Base-by-base conservation (phyloP, 2,888 invertebrate species). In the Schizaphis graminum region DNA sequence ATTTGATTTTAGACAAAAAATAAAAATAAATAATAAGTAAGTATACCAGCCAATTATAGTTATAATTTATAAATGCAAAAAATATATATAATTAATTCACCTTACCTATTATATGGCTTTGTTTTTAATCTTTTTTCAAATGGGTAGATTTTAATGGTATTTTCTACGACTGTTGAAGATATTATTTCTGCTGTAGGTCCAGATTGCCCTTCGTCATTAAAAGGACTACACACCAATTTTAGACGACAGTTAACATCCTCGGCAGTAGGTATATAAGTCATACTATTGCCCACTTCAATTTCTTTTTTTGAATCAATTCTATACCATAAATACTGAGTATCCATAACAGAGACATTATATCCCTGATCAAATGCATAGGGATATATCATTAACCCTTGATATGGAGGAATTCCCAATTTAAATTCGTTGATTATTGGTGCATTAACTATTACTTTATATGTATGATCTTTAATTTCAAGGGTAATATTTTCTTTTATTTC, bases 121-220 rank as follows among this genome's bases (percentile, higher is more conserved):
- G 13, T 77, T 47, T 87, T 96, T 95, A 98, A 98, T 86, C 99
- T 97, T 0, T 95, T 96, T 96, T 98, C 98, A 96, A 98, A 99
- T 2, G 98, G 98, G 96, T 98, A 98, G 26, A 95, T 95, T 0
- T 97, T 97, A 61, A 98, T 98, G 0, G 98, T 98, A 86, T 97
- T 97, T 96, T 97, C 97, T 24, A 98, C 97, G 67, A 95, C 95
- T 95, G 95, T 96, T 94, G 96, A 96, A 0, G 98, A 97, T 92
- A 97, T 95, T 24, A 96, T 96, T 95, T 97, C 97, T 61, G 97
- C 96, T 44, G 96, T 95, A 41, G 97, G 97, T 0, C 98, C 98
- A 77, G 95, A 95, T 26, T 93, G 88, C 41, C 77, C 88, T 49
- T 91, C 44, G 35, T 94, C 90, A 94, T 95, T 95, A 53, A 92